A percentile compares a stretch with the other conserved stretches of the same genome.
Conservation (phyloP, 92 coral and sea anemone genomes). For the Anthopleura xanthogrammica region DNA sequence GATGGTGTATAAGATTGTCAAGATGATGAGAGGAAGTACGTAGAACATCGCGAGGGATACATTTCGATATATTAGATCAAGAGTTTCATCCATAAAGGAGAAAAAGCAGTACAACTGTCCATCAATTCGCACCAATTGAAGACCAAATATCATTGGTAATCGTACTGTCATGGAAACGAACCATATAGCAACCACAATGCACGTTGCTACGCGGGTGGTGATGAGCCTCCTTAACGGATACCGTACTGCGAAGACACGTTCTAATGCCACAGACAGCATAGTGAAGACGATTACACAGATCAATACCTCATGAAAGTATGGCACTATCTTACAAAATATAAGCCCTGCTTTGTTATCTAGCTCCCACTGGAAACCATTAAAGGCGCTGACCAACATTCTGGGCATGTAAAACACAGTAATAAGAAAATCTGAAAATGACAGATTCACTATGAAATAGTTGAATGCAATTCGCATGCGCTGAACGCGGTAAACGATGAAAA, state of each 20-base stretch:
- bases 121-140: slow-evolving; percentile 16
- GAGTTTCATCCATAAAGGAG: slow-evolving; percentile 17
- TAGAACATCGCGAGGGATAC: slow-evolving; percentile 42
- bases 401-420: slow-evolving; percentile 59
- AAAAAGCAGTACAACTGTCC: slow-evolving; percentile 23
- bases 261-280: slow-evolving; percentile 47
- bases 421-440: slow-evolving; percentile 61
- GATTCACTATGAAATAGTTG: slow-evolving; percentile 46
- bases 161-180: slow-evolving; percentile 42
- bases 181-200: slow-evolving; percentile 45
- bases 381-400: slow-evolving; percentile 24
- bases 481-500: slow-evolving; percentile 6
- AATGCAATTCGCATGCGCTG: slow-evolving; percentile 18
- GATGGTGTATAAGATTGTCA: slow-evolving; percentile 35
- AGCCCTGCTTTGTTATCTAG: slow-evolving; percentile 41
- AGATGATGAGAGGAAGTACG: slow-evolving; percentile 32
- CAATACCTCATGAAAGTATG: slow-evolving; percentile 48
- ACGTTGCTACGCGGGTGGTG: slow-evolving; percentile 28
- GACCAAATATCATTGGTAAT: slow-evolving; percentile 47
- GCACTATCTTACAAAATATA: slow-evolving; percentile 48
- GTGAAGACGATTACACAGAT: slow-evolving; percentile 54
- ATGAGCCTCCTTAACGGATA: slow-evolving; percentile 45
- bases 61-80: slow-evolving; percentile 3
- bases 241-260: slow-evolving; percentile 51
- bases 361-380: slow-evolving; percentile 32